Base-by-base conservation (phyloP, 2,888 invertebrate genomes). In the Drepana falcataria region DNA sequence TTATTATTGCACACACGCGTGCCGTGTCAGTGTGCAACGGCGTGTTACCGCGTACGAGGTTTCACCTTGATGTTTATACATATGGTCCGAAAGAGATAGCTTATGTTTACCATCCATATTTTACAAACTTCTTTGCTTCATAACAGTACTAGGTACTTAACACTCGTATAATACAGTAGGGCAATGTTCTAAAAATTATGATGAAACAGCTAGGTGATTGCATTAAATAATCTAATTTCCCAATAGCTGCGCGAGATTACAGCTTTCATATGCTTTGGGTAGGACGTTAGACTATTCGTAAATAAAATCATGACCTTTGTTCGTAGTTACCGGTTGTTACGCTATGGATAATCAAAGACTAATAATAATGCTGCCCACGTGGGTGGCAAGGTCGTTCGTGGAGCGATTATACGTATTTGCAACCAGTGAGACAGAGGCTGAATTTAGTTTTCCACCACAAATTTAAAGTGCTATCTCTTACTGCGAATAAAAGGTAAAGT, bases 31-130 rank as follows among this genome's bases (percentile, higher is more conserved):
- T 53, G 62, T 55, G 66, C 58, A 60, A 62, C 61, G 60, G 64
- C 63, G 69, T 66, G 68, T 68, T 68, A 61, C 70, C 68, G 67
- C 69, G 70, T 74, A 72, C 71, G 73, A 75, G 69, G 83, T 81
- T 82, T 87, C 78, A 84, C 87, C 89, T 87, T 87, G 83, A 85
- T 83, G 83, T 84, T 82, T 88, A 85, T 87, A 85, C 85, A 85
- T 85, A 85, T 83, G 83, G 80, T 79, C 73, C 67, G 75, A 68
- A 72, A 73, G 73, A 73, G 77, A 79, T 76, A 79, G 72, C 71
- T 73, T 73, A 69, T 67, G 61, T 69, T 69, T 66, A 68, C 64
- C 61, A 65, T 53, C 60, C 68, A 66, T 68, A 65, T 71, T 65
- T 63, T 66, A 66, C 55, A 64, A 64, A 65, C 67, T 41, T 21